Conservation (phyloP, 2,888 invertebrate species). For the Tridacna crocea region DNA sequence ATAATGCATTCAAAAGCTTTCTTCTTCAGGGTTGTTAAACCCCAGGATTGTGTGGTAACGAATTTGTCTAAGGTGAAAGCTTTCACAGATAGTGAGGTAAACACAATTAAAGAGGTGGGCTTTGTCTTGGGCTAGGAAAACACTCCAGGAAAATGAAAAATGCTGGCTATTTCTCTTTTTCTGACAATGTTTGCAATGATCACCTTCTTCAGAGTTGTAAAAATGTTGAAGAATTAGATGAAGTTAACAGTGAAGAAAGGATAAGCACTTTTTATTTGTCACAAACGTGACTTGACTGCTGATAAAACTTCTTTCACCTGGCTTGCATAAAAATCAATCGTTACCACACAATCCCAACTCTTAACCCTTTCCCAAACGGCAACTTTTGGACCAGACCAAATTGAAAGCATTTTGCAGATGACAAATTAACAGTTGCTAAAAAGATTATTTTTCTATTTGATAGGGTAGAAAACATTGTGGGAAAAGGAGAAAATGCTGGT, state of each 20-base stretch:
- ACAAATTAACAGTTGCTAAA: no score
- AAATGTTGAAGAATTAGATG: not conserved
- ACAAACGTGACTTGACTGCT: constrained; percentile 5
- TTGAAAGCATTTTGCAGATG: no score
- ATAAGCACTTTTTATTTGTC: not conserved
- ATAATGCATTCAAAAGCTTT: no score
- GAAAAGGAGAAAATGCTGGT: not conserved
- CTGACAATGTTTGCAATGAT: not conserved
- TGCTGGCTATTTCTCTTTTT: not conserved
- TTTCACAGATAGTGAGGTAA: no score
- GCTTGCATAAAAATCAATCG: not conserved
- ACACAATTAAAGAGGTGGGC: no score
- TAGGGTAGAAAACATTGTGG: not conserved
- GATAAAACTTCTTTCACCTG: not conserved
- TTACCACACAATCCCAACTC: no score
- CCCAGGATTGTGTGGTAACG: no score
- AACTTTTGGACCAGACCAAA: no score
- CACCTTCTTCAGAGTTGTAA: not conserved
- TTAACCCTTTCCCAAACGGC: not conserved
- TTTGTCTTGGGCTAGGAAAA: not conserved
- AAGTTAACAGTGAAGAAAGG: not conserved
- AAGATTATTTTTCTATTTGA: no score
- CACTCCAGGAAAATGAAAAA: not conserved
- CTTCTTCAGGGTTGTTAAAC: no score
- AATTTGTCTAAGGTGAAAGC: no score